Base-by-base conservation (phyloP, 2,113 vertebrate genomes). In the Seriola rivoliana region DNA sequence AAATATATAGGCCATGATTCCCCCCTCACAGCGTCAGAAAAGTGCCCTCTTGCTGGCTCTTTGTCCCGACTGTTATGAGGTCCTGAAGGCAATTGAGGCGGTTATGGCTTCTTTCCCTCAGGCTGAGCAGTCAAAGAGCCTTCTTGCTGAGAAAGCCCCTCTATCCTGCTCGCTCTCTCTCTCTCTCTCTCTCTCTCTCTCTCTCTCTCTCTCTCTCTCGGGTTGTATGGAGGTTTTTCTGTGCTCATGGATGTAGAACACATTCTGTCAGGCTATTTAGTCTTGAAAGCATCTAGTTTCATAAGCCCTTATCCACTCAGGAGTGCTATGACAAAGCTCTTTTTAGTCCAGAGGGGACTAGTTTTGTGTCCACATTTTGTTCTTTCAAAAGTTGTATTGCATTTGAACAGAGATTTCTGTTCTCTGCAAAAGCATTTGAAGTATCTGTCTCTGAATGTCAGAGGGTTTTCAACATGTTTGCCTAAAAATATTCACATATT, bases 21-120 rank as follows among this genome's bases (percentile, higher is more conserved):
- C 66, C 34, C 74, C 36, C 59, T 72, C 52, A 78, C 42, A 32
- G 55, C 10, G 19, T 74, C 70, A 60, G 67, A 58, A 23, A 78
- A 80, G 66, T n/a, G 44, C 13, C 63, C n/a, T 75, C 58, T 77
- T 58, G 52, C 52, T 4, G 4, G 42, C 34, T 78, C 42, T 68
- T 52, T 59, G 50, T 60, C 79, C 75, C 21, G 25, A 11, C 54
- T 46, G 36, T 75, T 75, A 75, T 3, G 8, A 69, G 14, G n/a
- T 40, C 88, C 62, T 66, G 48, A 50, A 65, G 78, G 59, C 32
- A 71, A 65, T 69, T 2, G 4, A 38, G 65, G 60, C 2, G 1
- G 42, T 90, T 84, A 89, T 87, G 86, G 76, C 44, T 83, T 68
- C 11, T 62, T 66, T 38, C 64, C 50, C 34, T 71, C 40, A 19